A percentile compares a stretch with the other conserved stretches of the same genome.
Evolutionary conservation across 2,113 vertebrate genomes (phyloP).

Genomic region (Hippoglossus stenolepis): DNA sequence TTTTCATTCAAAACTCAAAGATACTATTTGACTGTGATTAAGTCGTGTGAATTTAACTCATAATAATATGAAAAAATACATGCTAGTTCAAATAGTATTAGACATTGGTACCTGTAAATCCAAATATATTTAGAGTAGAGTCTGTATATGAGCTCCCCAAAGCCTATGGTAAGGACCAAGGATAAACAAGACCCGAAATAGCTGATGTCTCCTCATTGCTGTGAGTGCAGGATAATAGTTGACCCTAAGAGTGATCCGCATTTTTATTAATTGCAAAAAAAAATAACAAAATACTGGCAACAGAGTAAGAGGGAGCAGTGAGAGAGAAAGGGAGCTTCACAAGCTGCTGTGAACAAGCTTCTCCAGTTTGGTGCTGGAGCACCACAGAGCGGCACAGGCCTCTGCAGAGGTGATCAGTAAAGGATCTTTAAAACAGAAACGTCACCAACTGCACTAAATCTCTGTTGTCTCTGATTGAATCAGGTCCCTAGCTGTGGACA

Average conservation of each 20-base stretch:
- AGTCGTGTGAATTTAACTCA: neutral
- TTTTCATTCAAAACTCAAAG: no score
- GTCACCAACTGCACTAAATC: no score
- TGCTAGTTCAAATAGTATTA: neutral
- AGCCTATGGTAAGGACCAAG: neutral
- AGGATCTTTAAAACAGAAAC: no score
- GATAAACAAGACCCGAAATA: neutral
- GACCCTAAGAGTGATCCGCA: neutral
- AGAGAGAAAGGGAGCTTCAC: neutral
- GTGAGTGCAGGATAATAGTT: neutral
- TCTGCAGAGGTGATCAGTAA: no score
- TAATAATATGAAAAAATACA: no score
- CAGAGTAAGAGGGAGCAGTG: neutral
- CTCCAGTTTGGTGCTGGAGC: neutral
- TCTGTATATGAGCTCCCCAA: neutral
- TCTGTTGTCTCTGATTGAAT: no score
- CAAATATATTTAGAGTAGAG: neutral
- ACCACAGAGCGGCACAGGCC: neutral
- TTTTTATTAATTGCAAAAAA: neutral
- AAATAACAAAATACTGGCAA: neutral
- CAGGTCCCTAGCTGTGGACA: no score
- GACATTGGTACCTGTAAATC: neutral
- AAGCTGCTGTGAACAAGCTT: neutral
- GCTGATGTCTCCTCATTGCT: neutral
- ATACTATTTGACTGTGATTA: neutral